Base-by-base conservation (phyloP, 1,140 invertebrate genomes). In the Ceratina japonica region DNA sequence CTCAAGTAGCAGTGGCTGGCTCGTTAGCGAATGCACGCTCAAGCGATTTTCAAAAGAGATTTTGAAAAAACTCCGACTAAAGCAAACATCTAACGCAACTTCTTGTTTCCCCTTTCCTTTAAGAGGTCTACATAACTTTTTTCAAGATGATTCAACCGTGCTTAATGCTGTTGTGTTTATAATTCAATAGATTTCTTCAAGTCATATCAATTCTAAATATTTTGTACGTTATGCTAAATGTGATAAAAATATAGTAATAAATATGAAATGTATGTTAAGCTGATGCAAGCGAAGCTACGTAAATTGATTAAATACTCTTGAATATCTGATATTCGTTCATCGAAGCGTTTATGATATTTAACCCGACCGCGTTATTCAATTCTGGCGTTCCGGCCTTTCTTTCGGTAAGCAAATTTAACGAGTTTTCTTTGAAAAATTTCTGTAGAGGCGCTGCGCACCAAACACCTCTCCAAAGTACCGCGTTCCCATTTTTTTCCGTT, bases 1-100 rank as follows among this genome's bases (percentile, higher is more conserved):
- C 22, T 59, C 22, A 59, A 59, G 20, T 24, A 59, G 58, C 13
- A 22, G 8, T 24, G 13, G 37, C 20, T 37, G 16, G 31, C 31
- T 72, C 70, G 70, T 72, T 72, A 72, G 16, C 20, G 37, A 27
- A 22, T 16, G 24, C 52, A 72, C 70, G 70, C 37, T 61, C 20
- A 18, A 27, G 1, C 31, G 56, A 61, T 51, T 49, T 15, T 31
- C 70, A 27, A n/a, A 16, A 51, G 54, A 8, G 16, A n/a, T 12
- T 49, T 5, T 20, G 5, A 68, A 54, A 12, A 7, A 44, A 44
- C 37, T 44, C 37, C 37, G 37, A 44, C 37, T 44, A 44, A 44
- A 44, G 37, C 37, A 44, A 44, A 44, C 37, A 44, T 44, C 37
- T 44, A 44, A 44, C 37, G 37, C 37, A 24, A 22, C 37, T 61